Evolutionary conservation across 1,140 invertebrate genomes (phyloP), one percentile per base, ranked within the genome.

Genomic region (Brachionus koreanus): DNA sequence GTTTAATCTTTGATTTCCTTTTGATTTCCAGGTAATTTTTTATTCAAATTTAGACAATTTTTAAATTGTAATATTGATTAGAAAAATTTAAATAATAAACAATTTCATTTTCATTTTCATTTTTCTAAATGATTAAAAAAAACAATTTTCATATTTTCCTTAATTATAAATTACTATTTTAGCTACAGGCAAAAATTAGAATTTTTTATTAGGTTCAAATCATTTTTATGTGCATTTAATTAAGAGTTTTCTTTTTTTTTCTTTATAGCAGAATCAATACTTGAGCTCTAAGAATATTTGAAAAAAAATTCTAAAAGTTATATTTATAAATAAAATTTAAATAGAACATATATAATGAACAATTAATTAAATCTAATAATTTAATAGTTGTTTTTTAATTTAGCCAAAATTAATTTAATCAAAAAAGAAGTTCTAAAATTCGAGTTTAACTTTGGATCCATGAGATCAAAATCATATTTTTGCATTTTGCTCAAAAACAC

Each of bases 391-490:
- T 79, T 79, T 57, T 43, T 57, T 23, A 79, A n/a, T 35, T 79
- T 79, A 5, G 76, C 76, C 42, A 57, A 61, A 29, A 79, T 79
- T 43, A 79, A 43, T 39, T 65, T 57, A 5, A 42, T 61, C 3
- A 79, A 42, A 65, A 79, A 57, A 12, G 25, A 23, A 16, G 76
- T 42, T 79, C 49, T 57, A 79, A 79, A 79, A 33, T 79, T 19
- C 7, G 76, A 79, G 13, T 79, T 79, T 4, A 35, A 33, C 42
- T 79, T 79, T 5, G 76, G 49, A 23, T 79, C 49, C 76, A 79
- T 79, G 5, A 79, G 19, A 43, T 79, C 76, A 79, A 79, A 79
- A 43, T 79, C 76, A 43, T 61, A 65, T 19, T 79, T 79, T 79
- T 79, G 19, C 76, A 65, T 65, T 61, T 79, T 57, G 33, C 35